Conservation (phyloP, 2,797 vertebrate genomes). For the Fistularia commersonii region DNA sequence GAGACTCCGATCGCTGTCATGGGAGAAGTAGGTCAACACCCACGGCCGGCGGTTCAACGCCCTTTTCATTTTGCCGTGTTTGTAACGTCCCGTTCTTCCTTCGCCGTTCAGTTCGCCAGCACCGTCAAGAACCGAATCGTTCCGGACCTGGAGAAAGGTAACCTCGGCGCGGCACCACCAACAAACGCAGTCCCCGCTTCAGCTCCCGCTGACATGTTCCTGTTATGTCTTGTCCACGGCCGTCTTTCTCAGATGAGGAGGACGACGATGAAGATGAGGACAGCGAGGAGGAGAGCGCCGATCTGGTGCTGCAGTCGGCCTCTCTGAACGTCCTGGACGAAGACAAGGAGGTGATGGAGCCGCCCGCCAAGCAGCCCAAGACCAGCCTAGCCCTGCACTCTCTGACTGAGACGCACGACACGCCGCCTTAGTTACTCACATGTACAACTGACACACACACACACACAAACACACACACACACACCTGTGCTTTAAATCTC, state of each 20-base stretch:
- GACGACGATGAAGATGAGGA: conserved; percentile 92
- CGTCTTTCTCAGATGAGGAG: conserved; percentile 72
- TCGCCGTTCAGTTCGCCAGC: conserved; percentile 81
- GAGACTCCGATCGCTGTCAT: conserved; percentile 98
- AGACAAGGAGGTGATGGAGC: conserved; percentile 79
- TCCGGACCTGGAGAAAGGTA: conserved; percentile 88
- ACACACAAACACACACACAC: too few relatives aligned
- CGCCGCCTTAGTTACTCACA: conserved; percentile 42
- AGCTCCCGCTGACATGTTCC: too few relatives aligned
- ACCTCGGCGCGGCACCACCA: not conserved
- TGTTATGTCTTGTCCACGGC: not conserved
- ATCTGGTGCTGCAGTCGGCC: conserved; percentile 75
- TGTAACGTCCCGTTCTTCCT: too few relatives aligned
- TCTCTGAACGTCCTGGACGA: conserved; percentile 58
- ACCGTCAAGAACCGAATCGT: conserved; percentile 76
- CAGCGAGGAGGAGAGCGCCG: conserved; percentile 85
- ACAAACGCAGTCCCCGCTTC: too few relatives aligned
- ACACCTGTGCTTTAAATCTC: conserved; percentile 24
- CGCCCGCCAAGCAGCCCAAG: conserved; percentile 82
- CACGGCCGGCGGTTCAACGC: too few relatives aligned
- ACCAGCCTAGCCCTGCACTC: conserved; percentile 66
- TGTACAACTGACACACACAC: not conserved
- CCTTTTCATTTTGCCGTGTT: too few relatives aligned
- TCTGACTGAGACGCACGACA: conserved; percentile 40
- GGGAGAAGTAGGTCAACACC: conserved; percentile 95